Evolutionary conservation across 2,113 vertebrate genomes (phyloP), one percentile per base, ranked within the genome.

Genomic region (Megaceryle torquata): DNA sequence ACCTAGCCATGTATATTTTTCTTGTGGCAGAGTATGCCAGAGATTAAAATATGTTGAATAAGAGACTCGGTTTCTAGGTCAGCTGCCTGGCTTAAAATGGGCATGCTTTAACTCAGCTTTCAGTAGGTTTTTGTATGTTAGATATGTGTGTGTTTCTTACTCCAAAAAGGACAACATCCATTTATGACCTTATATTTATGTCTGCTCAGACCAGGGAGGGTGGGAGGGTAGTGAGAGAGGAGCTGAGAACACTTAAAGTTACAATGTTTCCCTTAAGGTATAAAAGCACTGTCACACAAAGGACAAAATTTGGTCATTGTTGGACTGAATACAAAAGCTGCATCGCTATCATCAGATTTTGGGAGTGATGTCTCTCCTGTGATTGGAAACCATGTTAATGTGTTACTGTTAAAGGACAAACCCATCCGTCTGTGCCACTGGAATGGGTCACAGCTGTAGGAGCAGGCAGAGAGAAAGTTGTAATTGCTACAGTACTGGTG

Each of bases 1-100:
- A 93, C 77, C 77, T 96, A 92, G 89, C 88, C 89, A 63, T 88
- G 86, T 97, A 93, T 97, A 90, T 96, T 96, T 97, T 96, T 87
- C 82, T 89, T 96, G 93, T 92, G 95, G 92, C 85, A 63, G 81
- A 94, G 37, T 78, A 81, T 94, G 81, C 78, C 74, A 80, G 95
- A 26, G 70, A 93, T 91, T 94, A 95, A 96, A 95, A 93, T 72
- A 67, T n/a, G 48, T 95, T 92, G 70, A 85, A 86, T 59, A 87
- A 96, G 82, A 94, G 81, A 87, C 63, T 87, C 0, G 0, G 89
- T 82, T 91, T 69, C 83, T 96, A 86, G 87, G 91, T 88, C 17
- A 65, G 84, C 79, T 90, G 91, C 85, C 84, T 96, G 72, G 64
- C 74, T 91, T 94, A 80, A 93, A 93, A 90, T 43, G 71, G 84